Evolutionary conservation across 35 echinoderm and acorn worm genomes (phyloP), one percentile per base, ranked within the genome.

Genomic region (Stichopus chloronotus): DNA sequence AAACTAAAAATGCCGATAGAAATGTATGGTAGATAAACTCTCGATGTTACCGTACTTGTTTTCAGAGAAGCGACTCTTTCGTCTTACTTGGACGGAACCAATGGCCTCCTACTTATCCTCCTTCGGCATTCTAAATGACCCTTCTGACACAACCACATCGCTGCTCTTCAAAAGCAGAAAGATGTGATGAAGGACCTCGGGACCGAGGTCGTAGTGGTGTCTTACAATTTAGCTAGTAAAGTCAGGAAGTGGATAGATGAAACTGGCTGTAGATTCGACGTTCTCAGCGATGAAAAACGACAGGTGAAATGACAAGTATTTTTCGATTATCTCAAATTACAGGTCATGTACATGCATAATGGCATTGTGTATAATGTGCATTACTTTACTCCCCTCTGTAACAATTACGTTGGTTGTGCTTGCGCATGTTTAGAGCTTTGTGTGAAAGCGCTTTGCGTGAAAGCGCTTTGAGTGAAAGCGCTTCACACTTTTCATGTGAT

Each of bases 121-220:
- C 87, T 97, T 55, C 96, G 96, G 25, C 96, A 97, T 83, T 95
- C 95, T 92, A 92, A 94, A 60, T 97, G 96, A 97, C 94, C 86
- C 55, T 94, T 94, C 71, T 97, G 96, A 95, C 96, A 92, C 30
- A 74, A 93, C 13, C 96, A 97, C 87, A 76, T 95, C 54, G 55
- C 69, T 20, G 78, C 93, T 30, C 87, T 97, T 61, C 88, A 86
- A 58, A 60, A 74, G 52, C 55, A 88, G 74, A 56, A 61, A 7
- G 52, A 79, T 25, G 94, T 93, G 53, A 53, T 97, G 25, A 68
- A 77, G 17, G 84, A 53, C 52, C 78, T 83, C 10, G 88, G 88
- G 53, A 88, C 91, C 74, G 57, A 92, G 20, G 19, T 97, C 43
- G 10, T 95, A 16, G 89, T 97, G 25, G 72, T 95, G 63, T 97